Base-by-base conservation (phyloP, 2,888 invertebrate genomes). In the Tanypteryx hageni region DNA sequence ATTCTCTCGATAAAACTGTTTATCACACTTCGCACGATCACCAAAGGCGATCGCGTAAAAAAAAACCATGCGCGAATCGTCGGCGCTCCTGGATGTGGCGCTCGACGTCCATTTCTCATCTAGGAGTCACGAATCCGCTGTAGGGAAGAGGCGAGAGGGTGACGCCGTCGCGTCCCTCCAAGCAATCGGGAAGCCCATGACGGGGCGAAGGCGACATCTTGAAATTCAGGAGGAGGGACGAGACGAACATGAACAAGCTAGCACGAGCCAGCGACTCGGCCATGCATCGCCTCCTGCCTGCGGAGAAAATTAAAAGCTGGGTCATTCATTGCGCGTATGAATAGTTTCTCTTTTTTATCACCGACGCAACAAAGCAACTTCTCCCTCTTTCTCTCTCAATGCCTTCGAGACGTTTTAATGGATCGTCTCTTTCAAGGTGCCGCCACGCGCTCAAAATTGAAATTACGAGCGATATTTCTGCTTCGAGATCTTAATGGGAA, bases 191-290 rank as follows among this genome's bases (percentile, higher is more conserved):
- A 0, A 95, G 95, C 1, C 27, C 22, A 94, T 94, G 93, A 93
- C 95, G 92, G 94, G 94, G 93, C 0, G 94, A 94, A 22, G 94
- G 94, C 92, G 94, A 94, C 58, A 95, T 94, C 92, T 95, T 94
- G 93, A 96, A 94, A 92, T 96, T 96, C 93, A 97, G 96, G 9
- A 97, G 93, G 5, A 97, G 94, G 2, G 96, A 95, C 0, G 96
- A 96, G 93, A 96, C 96, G 92, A 96, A 96, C 93, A 97, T 95
- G 94, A 96, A 97, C 92, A 96, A 95, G 93, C 96, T 96, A 0
- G 96, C 96, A 94, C 96, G 96, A 0, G 97, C 97, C 85, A 97
- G 94, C 1, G 96, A 95, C 94, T 97, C 97, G 0, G 97, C 97
- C 0, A 97, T 95, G 94, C 97, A 97, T 22, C 96, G 95, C 93